A percentile compares a stretch with the other conserved stretches of the same genome.
phyloP scores from a whole-genome alignment of 2,797 vertebrate species.

The Pyrrhura leucotis region DNA sequence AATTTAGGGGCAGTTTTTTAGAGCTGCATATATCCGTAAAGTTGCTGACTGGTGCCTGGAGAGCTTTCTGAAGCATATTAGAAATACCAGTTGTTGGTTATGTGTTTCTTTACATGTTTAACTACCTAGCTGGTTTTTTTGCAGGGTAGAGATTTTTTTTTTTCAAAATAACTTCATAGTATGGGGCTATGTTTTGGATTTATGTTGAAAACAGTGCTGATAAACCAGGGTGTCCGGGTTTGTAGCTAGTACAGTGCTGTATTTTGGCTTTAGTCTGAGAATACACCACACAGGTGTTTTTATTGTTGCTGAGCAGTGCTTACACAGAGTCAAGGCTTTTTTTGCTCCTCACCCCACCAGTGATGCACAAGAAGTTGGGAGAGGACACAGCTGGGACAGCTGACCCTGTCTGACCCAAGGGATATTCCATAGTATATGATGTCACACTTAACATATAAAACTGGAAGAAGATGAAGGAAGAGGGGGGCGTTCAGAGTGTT shows the following conservation, averaged over 20 bases:
- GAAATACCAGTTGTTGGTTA: not conserved
- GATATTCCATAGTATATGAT: not conserved
- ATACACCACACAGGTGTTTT: not conserved
- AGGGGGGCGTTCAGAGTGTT: not conserved
- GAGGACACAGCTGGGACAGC: not conserved
- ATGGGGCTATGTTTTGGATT: not conserved
- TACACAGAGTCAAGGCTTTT: not conserved
- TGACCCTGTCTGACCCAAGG: not conserved
- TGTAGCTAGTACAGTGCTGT: not conserved
- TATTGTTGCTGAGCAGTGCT: not conserved
- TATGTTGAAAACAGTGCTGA: not conserved
- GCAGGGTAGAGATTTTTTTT: not conserved
- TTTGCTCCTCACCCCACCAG: not conserved
- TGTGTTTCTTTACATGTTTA: not conserved
- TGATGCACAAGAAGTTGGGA: not conserved
- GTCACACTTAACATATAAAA: not conserved
- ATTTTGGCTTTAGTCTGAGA: not conserved
- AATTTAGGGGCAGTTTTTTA: not conserved
- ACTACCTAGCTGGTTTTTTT: not conserved
- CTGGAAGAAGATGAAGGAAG: not conserved
- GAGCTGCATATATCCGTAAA: not conserved
- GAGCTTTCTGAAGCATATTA: not conserved
- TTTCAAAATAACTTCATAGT: not conserved
- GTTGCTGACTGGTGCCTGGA: not conserved
- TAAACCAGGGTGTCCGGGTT: not conserved